Base-by-base conservation (phyloP, 2,797 vertebrate genomes). In the Propithecus perrieri region DNA sequence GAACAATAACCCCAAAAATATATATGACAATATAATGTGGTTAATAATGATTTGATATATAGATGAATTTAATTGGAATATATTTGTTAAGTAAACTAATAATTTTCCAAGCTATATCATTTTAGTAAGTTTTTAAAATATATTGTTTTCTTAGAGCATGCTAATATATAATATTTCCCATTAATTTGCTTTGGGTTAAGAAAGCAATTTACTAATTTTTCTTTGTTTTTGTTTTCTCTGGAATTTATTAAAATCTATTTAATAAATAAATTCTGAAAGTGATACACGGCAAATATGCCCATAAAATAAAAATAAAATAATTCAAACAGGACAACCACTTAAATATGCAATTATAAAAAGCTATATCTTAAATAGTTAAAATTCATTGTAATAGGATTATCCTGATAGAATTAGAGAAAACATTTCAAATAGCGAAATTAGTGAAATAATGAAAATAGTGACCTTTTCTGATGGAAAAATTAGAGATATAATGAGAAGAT, bases 251-350 rank as follows among this genome's bases (percentile, higher is more conserved):
- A 95, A 91, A 85, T 55, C 1, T 69, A 50, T 63, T 50, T 28
- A 85, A 61, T 81, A 89, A 96, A 69, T 67, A 67, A 11, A 63
- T 61, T 88, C 20, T 85, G 9, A 85, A 80, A 81, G 30, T 85
- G 48, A 80, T 67, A 38, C 11, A 94, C 79, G 91, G 20, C 6
- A 75, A 7, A 74, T 93, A 4, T 74, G 4, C 26, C 30, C 53
- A 91, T 59, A 69, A 86, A 93, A 86, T 92, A 76, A 76, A 67
- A 90, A 41, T 33, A 86, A 76, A 86, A 43, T 91, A 84, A 95
- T 69, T 91, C 7, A 90, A 88, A 81, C 3, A 90, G 14, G 28
- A 85, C n/a, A 89, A 65, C 50, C 50, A 46, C 18, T 72, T 85
- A 89, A 41, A 35, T 24, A 94, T 55, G 12, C 18, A 92, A 46